A percentile compares a stretch with the other conserved stretches of the same genome.
These are phyloP conservation scores for mouse (Mus musculus) DNA, from an alignment of 2,113 vertebrate species.

Conservation along the genomic window GRCm39 chr9:115618001-115618500, in stretches of 20 bases:
- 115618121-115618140: neutral
- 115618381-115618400: neutral
- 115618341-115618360: neutral
- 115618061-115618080: neutral
- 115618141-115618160: neutral
- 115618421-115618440: neutral
- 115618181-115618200: neutral
- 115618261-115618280: neutral
- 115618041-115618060: neutral
- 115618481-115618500: neutral
- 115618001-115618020: neutral
- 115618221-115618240: neutral
- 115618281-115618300: neutral
- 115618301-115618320: neutral
- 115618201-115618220: neutral
- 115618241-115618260: neutral
- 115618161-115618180: neutral
- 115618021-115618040: neutral
- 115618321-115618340: neutral
- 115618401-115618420: slow-evolving; percentile 1
- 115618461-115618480: neutral
- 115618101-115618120: neutral
- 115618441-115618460: neutral
- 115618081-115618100: neutral
- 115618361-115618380: slow-evolving; percentile 23